Evolutionary conservation across 1,140 invertebrate species (phyloP), one percentile per base, ranked within the genome.

Genomic region (Sinonovacula constricta): DNA sequence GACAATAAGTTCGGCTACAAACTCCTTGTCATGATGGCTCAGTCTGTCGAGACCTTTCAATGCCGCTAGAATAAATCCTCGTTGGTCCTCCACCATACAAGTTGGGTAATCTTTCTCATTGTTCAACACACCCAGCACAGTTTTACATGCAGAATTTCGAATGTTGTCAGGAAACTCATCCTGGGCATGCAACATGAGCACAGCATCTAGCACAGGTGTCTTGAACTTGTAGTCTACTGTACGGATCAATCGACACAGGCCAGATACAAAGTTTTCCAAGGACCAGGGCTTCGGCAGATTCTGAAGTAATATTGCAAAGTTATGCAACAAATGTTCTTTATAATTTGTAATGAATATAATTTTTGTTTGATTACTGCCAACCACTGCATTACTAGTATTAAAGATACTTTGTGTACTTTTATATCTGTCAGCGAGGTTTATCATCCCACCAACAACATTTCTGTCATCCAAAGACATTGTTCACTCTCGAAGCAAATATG

Each of bases 251-350:
- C 84, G 78, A 14, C 84, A 67, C 33, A 91, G 67, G 83, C 83
- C 83, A 30, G 72, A 82, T 26, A 84, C 80, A 79, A 91, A 88
- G 45, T 78, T 81, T 53, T 88, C 86, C 10, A 83, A 72, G 1
- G 84, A 86, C 89, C 89, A 90, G 28, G 89, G 89, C 56, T 90
- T 90, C 7, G 88, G 86, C 54, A 89, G 65, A n/a, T 82, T 89
- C 89, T 90, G 78, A 28, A 69, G 39, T 45, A 45, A 45, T 45
- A n/a, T n/a, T n/a, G n/a, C n/a, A n/a, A n/a, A n/a, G n/a, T n/a
- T n/a, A n/a, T n/a, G n/a, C n/a, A n/a, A n/a, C n/a, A n/a, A n/a
- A n/a, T n/a, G n/a, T n/a, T n/a, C n/a, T n/a, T n/a, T n/a, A n/a
- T n/a, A n/a, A n/a, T n/a, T n/a, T n/a, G n/a, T n/a, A n/a, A n/a